phyloP scores from a whole-genome alignment of 2,888 invertebrate genomes.

The Spisula solida region DNA sequence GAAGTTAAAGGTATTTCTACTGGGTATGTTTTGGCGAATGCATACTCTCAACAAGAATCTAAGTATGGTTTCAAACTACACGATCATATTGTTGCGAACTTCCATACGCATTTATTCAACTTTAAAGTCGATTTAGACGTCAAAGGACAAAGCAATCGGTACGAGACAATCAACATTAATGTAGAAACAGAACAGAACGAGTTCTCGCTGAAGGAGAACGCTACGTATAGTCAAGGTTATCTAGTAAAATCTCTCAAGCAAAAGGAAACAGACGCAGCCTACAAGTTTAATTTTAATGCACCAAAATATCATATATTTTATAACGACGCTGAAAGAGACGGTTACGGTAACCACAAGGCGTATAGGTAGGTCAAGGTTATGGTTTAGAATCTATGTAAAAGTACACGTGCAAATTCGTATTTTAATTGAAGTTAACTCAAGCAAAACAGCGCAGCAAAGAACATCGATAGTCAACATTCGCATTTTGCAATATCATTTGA shows the following conservation, averaged over 20 bases:
- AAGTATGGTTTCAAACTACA: constrained; percentile 74
- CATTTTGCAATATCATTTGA: no score
- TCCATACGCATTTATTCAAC: constrained; percentile 79
- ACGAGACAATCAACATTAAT: constrained; percentile 76
- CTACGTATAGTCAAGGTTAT: constrained; percentile 68
- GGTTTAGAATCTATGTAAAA: no score
- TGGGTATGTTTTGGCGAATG: constrained; percentile 76
- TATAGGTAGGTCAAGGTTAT: constrained; percentile 61
- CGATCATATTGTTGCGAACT: constrained; percentile 68
- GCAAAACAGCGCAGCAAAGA: no score
- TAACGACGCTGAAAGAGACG: constrained; percentile 70
- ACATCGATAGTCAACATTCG: no score
- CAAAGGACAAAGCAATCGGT: constrained; percentile 75
- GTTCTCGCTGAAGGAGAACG: constrained; percentile 19
- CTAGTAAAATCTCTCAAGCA: constrained; percentile 65
- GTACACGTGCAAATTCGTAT: no score
- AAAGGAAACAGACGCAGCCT: constrained; percentile 76
- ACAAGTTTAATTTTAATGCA: constrained; percentile 77
- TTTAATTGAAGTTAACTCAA: no score
- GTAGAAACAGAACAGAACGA: constrained; percentile 57
- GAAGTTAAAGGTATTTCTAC: constrained; percentile 78
- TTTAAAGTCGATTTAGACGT: constrained; percentile 80
- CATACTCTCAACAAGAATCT: constrained; percentile 61
- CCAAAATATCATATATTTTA: constrained; percentile 80
- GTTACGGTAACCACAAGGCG: constrained; percentile 70